These are phyloP conservation scores for Phasianus colchicus DNA, from an alignment of 2,113 vertebrate genomes.

Conservation along the genomic window DNA sequence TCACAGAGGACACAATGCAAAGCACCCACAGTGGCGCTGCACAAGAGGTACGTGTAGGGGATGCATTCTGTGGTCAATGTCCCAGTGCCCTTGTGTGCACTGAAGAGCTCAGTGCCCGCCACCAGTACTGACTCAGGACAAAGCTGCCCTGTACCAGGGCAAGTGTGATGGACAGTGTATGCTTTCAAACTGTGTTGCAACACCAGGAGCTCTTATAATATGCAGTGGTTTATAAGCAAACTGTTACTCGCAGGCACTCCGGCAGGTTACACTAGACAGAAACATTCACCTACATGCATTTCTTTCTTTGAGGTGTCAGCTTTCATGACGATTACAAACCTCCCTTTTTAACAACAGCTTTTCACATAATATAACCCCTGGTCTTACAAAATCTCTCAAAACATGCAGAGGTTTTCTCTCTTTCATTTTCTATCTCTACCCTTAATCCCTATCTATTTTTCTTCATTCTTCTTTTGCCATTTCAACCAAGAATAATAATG, in stretches of 20 bases:
- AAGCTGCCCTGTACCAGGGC: neutral
- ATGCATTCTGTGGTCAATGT: accelerated
- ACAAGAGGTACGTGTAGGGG: accelerated
- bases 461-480: neutral
- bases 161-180: accelerated
- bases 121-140: neutral
- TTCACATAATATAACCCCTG: neutral
- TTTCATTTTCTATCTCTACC: neutral
- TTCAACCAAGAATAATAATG: neutral
- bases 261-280: neutral
- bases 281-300: accelerated
- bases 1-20: neutral
- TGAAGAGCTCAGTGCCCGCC: neutral
- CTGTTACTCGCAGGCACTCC: neutral
- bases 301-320: neutral
- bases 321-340: neutral
- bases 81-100: neutral
- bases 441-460: neutral
- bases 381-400: neutral
- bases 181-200: neutral
- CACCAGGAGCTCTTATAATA: neutral
- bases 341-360: neutral
- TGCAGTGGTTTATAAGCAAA: neutral
- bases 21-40: accelerated
- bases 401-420: neutral